These are phyloP conservation scores for Prorops nasuta DNA, from an alignment of 1,140 invertebrate species.

Conservation along the genomic window DNA sequence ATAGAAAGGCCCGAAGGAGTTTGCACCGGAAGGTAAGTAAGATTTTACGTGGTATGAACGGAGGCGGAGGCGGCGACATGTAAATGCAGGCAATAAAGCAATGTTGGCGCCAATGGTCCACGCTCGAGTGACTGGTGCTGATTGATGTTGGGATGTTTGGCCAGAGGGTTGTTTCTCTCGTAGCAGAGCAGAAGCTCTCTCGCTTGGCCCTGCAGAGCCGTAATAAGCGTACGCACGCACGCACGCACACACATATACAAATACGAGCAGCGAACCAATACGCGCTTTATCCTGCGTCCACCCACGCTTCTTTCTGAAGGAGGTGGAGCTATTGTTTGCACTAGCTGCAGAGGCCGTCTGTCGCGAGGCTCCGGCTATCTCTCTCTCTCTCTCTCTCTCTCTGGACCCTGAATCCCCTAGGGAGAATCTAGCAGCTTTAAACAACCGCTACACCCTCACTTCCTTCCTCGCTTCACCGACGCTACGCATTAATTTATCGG, in stretches of 20 bases:
- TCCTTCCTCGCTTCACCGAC: not conserved
- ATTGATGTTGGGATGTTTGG: slow-evolving; percentile 58
- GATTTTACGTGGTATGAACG: too few relatives aligned
- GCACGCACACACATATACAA: too few relatives aligned
- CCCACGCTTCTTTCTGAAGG: slow-evolving; percentile 39
- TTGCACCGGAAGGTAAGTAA: too few relatives aligned
- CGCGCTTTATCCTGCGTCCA: slow-evolving; percentile 42
- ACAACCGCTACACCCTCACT: not conserved
- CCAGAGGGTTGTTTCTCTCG: slow-evolving; percentile 56
- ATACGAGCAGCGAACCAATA: slow-evolving; percentile 54
- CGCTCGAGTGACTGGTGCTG: slow-evolving; percentile 55
- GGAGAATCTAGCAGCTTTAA: slow-evolving; percentile 22
- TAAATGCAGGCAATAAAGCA: slow-evolving; percentile 51
- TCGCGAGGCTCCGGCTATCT: slow-evolving; percentile 27
- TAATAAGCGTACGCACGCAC: too few relatives aligned
- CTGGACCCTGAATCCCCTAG: too few relatives aligned
- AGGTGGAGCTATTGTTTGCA: slow-evolving; percentile 49
- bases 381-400: not conserved
- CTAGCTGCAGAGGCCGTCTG: slow-evolving; percentile 47
- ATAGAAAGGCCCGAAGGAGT: too few relatives aligned
- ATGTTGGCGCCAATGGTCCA: slow-evolving; percentile 51
- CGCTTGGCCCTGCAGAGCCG: too few relatives aligned
- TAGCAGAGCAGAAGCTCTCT: slow-evolving; percentile 28
- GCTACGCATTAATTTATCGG: not conserved
- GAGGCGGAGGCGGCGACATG: slow-evolving; percentile 22